phyloP scores from a whole-genome alignment of 2,797 vertebrate species.

The Lagodon rhomboides region DNA sequence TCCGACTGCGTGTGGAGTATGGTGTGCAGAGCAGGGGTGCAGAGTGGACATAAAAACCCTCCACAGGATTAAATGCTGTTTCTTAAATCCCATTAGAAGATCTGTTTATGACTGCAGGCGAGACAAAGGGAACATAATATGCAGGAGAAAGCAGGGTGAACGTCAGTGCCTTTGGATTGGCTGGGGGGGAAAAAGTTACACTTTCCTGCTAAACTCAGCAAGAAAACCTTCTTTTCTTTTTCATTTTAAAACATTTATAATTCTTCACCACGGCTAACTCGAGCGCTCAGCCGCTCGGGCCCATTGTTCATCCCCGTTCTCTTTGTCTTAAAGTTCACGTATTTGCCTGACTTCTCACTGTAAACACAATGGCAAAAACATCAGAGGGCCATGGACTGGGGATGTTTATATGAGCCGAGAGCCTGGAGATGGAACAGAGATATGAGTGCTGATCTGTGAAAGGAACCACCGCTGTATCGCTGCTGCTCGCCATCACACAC shows the following conservation, averaged over 20 bases:
- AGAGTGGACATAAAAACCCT: conserved; percentile 36
- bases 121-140: conserved; percentile 1
- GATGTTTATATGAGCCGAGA: conserved; percentile 83
- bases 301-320: conserved; percentile 68
- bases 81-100: conserved; percentile 29
- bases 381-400: conserved; percentile 79
- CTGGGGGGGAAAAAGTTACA: not conserved
- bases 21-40: conserved; percentile 33
- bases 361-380: conserved; percentile 84
- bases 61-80: conserved; percentile 26
- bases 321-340: conserved; percentile 81
- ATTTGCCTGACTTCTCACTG: conserved; percentile 83
- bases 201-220: not conserved
- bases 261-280: conserved; percentile 34
- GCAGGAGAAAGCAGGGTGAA: not conserved
- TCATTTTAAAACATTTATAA: not conserved
- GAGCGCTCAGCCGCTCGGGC: not conserved
- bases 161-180: not conserved
- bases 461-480: conserved; percentile 76
- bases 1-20: conserved; percentile 49
- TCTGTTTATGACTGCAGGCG: conserved; percentile 4
- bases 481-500: conserved; percentile 79
- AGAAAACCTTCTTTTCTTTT: not conserved
- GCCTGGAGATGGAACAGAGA: conserved; percentile 84
- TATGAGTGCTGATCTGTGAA: conserved; percentile 82